These are phyloP conservation scores for Iselma pallidipennis DNA, from an alignment of 2,888 invertebrate genomes.

Conservation along the genomic window DNA sequence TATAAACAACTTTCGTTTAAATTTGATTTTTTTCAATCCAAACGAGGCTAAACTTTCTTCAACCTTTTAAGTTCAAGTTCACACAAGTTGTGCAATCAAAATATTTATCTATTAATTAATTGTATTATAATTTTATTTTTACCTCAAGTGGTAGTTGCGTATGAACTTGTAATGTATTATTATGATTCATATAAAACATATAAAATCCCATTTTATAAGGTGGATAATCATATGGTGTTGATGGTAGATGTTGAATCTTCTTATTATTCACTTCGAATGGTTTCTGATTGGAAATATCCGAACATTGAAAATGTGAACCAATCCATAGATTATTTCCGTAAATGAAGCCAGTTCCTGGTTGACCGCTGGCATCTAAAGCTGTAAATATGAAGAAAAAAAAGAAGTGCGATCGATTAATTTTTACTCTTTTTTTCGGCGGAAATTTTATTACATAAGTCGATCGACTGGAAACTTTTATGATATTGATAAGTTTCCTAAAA, in stretches of 20 bases:
- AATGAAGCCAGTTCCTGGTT: slow-evolving; percentile 60
- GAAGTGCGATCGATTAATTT: too few species aligned
- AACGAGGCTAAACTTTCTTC: too few species aligned
- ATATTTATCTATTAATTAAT: not conserved
- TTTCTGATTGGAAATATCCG: slow-evolving; percentile 48
- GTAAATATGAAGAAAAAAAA: slow-evolving; percentile 30
- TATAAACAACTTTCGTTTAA: not conserved
- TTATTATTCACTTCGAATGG: slow-evolving; percentile 42
- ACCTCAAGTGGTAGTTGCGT: slow-evolving; percentile 54
- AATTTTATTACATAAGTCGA: too few species aligned
- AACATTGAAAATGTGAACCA: slow-evolving; percentile 60
- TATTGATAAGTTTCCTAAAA: too few species aligned
- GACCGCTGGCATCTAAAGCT: slow-evolving; percentile 64
- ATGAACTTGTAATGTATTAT: slow-evolving; percentile 55
- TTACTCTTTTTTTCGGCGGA: too few species aligned
- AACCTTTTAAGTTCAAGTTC: too few species aligned
- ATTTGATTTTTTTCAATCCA: not conserved
- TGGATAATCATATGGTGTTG: slow-evolving; percentile 51
- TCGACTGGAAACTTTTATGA: too few species aligned
- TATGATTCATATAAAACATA: slow-evolving; percentile 53
- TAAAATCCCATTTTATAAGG: slow-evolving; percentile 53
- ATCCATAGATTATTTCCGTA: slow-evolving; percentile 66
- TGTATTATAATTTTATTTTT: slow-evolving; percentile 21
- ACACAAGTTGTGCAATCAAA: too few species aligned
- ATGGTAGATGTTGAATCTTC: slow-evolving; percentile 39